Percentiles rank a stretch among this genome's conserved stretches.
These are phyloP conservation scores for Montipora capitata DNA, from an alignment of 92 coral and sea anemone species.

Conservation along the genomic window DNA sequence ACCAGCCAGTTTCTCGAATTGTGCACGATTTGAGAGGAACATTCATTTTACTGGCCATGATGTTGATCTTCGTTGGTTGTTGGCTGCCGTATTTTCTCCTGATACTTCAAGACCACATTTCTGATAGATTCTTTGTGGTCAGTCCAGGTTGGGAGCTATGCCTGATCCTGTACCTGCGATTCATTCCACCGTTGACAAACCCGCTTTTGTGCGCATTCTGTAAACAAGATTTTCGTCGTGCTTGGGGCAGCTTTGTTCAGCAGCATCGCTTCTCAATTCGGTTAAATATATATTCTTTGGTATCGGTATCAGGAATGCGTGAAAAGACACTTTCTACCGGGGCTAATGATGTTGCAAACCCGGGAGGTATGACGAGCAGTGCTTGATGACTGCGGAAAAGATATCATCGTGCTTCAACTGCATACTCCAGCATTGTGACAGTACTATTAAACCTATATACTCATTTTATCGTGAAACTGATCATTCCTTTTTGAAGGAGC, in stretches of 20 bases:
- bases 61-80: constrained; percentile 56
- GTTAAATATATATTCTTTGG: not conserved
- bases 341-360: not conserved
- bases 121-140: constrained; percentile 17
- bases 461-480: too few species aligned
- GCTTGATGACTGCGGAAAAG: not conserved
- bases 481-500: too few species aligned
- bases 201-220: constrained; percentile 72
- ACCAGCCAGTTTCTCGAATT: constrained; percentile 23
- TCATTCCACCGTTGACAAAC: constrained; percentile 67
- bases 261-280: not conserved
- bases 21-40: constrained; percentile 62
- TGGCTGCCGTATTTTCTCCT: constrained; percentile 73
- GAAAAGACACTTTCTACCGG: constrained; percentile 12
- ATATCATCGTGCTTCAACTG: too few species aligned
- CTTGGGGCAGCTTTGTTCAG: constrained; percentile 3
- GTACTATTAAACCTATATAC: too few species aligned
- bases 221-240: constrained; percentile 67
- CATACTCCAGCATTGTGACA: too few species aligned
- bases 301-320: constrained; percentile 20
- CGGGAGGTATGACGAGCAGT: not conserved
- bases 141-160: constrained; percentile 55
- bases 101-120: constrained; percentile 60
- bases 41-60: constrained; percentile 45
- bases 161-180: constrained; percentile 40